phyloP scores from a whole-genome alignment of 2,797 vertebrate species.

The Zalophus californianus region DNA sequence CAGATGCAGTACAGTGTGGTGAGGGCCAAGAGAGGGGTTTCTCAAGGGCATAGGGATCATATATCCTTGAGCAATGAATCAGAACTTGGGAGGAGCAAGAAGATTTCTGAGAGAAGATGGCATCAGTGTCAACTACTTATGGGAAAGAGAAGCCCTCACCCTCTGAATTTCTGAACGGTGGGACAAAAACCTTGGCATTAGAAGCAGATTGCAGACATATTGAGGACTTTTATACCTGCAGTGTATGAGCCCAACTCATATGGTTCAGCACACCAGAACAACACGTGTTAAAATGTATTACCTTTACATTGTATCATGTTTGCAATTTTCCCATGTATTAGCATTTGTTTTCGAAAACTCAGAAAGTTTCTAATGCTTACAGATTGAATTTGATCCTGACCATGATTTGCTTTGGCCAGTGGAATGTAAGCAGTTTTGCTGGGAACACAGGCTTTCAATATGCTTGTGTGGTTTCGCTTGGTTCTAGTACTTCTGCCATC shows the following conservation, averaged over 20 bases:
- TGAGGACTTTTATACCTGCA: conserved; percentile 18
- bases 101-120: not conserved
- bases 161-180: not conserved
- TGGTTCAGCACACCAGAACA: not conserved
- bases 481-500: not conserved
- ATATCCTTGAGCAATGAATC: not conserved
- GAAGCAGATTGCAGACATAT: not conserved
- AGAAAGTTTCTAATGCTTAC: not conserved
- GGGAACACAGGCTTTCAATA: not conserved
- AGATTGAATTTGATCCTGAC: not conserved
- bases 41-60: not conserved
- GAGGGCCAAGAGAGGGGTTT: not conserved
- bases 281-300: not conserved
- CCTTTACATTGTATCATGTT: not conserved
- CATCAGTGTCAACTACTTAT: not conserved
- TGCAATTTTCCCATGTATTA: conserved; percentile 27
- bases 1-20: not conserved
- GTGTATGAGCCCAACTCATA: not conserved
- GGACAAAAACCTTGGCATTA: not conserved
- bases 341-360: conserved; percentile 49
- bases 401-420: not conserved
- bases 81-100: not conserved
- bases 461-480: not conserved
- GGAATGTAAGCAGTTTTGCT: not conserved
- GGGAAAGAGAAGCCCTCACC: not conserved